phyloP scores from a whole-genome alignment of 1,140 invertebrate genomes.

The Olivierus martensii region DNA sequence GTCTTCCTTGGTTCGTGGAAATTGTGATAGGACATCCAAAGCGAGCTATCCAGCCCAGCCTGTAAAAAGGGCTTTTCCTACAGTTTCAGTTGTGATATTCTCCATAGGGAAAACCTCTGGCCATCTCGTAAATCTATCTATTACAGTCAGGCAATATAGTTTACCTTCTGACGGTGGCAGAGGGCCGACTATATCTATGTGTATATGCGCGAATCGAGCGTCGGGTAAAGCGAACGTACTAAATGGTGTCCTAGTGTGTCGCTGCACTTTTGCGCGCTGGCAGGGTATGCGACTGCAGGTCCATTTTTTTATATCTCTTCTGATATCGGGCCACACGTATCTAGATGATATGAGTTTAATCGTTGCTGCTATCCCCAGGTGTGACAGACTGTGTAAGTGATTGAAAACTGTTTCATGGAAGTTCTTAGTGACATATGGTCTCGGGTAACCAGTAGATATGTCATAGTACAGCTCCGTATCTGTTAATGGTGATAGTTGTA shows the following conservation, averaged over 20 bases:
- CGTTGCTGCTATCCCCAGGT: background rate
- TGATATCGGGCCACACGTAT: background rate
- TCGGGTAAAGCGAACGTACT: background rate
- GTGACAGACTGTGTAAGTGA: background rate
- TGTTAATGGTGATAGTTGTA: background rate
- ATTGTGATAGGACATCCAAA: constrained; percentile 24
- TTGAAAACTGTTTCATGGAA: background rate
- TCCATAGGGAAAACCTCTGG: constrained; percentile 29
- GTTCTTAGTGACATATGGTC: background rate
- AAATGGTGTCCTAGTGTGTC: background rate
- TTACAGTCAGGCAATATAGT: constrained; percentile 11
- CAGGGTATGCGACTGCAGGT: background rate
- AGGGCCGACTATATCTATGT: background rate
- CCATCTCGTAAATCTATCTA: too few relatives aligned
- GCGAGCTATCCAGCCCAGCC: constrained; percentile 28
- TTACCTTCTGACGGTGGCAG: background rate
- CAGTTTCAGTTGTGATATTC: constrained; percentile 28
- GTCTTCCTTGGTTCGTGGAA: constrained; percentile 31
- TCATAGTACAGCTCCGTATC: too few relatives aligned
- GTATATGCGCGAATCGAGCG: background rate
- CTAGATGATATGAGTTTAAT: background rate
- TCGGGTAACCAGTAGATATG: too few relatives aligned
- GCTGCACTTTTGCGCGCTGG: background rate
- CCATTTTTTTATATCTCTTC: background rate
- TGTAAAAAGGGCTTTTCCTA: constrained; percentile 24